Evolutionary conservation across 2,888 invertebrate genomes (phyloP).

Genomic region (Blera fallax): DNA sequence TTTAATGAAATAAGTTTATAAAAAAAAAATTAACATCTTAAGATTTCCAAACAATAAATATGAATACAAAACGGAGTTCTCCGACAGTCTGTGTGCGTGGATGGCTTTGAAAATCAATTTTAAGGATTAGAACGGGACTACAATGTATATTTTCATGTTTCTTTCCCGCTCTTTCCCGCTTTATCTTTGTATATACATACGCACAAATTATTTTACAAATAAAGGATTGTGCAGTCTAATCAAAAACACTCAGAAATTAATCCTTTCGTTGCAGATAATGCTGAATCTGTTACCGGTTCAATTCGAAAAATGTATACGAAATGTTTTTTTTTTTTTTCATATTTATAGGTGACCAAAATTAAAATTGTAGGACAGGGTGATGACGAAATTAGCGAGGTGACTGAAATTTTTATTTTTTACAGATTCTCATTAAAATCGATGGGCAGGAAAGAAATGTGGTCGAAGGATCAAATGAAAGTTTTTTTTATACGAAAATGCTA

Average conservation of each 20-base stretch:
- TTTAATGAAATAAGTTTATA: background rate
- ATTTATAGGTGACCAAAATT: background rate
- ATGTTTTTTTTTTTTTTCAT: background rate
- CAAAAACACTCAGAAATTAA: constrained; percentile 4
- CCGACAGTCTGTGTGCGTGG: background rate
- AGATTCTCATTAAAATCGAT: no score
- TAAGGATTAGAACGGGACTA: constrained; percentile 10
- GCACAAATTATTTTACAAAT: background rate
- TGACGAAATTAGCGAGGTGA: background rate
- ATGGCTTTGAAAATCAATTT: constrained; percentile 57
- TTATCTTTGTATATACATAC: background rate
- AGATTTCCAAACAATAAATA: background rate
- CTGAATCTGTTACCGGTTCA: background rate
- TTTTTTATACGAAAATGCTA: no score
- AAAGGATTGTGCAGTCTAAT: constrained; percentile 11
- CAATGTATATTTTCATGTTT: background rate
- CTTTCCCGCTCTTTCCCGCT: background rate
- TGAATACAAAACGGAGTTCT: background rate
- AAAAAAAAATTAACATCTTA: background rate
- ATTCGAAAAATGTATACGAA: no score
- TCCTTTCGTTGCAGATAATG: constrained; percentile 12
- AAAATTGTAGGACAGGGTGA: background rate
- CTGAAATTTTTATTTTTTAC: no score
- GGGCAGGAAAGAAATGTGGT: no score
- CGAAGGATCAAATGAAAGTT: no score